A percentile compares a stretch with the other conserved stretches of the same genome.
Evolutionary conservation across 2,797 vertebrate species (phyloP).

Genomic region (Darevskia mixta): DNA sequence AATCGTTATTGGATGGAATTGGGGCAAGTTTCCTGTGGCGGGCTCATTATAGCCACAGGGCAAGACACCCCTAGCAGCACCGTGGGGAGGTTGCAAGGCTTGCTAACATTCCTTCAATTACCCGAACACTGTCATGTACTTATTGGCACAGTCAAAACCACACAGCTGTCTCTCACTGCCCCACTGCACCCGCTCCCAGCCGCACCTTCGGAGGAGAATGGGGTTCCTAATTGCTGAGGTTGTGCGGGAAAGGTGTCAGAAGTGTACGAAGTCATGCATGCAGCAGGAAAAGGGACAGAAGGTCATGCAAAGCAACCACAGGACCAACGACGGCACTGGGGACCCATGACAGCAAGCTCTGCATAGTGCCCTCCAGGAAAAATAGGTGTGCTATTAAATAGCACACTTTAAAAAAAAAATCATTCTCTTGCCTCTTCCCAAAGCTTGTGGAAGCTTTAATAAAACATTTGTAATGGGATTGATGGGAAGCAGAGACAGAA

Average conservation of each 20-base stretch:
- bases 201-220: background rate
- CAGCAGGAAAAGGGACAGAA: background rate
- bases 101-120: background rate
- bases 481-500: background rate
- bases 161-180: background rate
- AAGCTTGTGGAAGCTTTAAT: background rate
- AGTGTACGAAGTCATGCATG: too few relatives aligned
- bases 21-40: background rate
- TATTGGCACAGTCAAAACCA: background rate
- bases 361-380: background rate
- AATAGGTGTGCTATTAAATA: background rate
- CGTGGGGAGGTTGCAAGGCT: background rate
- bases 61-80: background rate
- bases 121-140: background rate
- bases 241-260: background rate
- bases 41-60: background rate
- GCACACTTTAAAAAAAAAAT: background rate
- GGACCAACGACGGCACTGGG: too few relatives aligned
- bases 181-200: background rate
- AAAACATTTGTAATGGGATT: background rate
- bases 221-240: background rate
- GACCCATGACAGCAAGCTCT: background rate
- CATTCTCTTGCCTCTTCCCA: background rate
- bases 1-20: rapidly evolving
- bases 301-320: background rate